Percentiles rank a stretch among this genome's conserved stretches.
Evolutionary conservation across 2,113 vertebrate species (phyloP).

Genomic region (Pseudorectes ferrugineus): DNA sequence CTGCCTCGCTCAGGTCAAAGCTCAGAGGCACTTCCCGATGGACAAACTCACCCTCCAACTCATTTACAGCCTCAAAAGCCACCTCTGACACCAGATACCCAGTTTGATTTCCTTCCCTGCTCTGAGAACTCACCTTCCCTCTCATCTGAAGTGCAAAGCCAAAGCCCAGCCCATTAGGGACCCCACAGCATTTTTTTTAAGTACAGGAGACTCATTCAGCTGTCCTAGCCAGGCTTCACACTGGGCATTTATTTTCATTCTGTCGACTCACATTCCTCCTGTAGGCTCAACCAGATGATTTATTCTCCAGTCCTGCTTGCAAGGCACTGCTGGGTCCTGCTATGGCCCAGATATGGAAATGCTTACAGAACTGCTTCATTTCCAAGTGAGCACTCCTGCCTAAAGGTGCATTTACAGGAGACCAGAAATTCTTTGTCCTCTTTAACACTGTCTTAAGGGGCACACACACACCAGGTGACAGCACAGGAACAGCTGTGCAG

Average conservation of each 20-base stretch:
- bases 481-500: conserved; percentile 38
- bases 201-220: conserved; percentile 14
- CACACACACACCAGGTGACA: conserved; percentile 23
- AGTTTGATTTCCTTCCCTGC: neutral
- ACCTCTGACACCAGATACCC: neutral
- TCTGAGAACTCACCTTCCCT: neutral
- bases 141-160: neutral
- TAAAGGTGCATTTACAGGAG: neutral
- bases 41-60: neutral
- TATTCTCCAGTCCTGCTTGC: neutral
- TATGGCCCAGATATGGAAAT: neutral
- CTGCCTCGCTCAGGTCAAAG: neutral
- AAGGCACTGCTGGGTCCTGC: conserved; percentile 6
- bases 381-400: neutral
- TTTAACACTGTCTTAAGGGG: conserved; percentile 22
- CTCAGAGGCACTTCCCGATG: neutral
- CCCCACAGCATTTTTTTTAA: neutral
- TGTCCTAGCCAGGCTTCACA: conserved; percentile 47
- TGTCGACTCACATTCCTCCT: conserved; percentile 35
- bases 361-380: neutral
- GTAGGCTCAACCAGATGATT: conserved; percentile 48
- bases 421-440: neutral
- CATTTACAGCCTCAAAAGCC: neutral
- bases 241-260: conserved; percentile 54
- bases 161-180: neutral